phyloP scores from a whole-genome alignment of 2,888 invertebrate genomes.

The Trichopoda pennipes region DNA sequence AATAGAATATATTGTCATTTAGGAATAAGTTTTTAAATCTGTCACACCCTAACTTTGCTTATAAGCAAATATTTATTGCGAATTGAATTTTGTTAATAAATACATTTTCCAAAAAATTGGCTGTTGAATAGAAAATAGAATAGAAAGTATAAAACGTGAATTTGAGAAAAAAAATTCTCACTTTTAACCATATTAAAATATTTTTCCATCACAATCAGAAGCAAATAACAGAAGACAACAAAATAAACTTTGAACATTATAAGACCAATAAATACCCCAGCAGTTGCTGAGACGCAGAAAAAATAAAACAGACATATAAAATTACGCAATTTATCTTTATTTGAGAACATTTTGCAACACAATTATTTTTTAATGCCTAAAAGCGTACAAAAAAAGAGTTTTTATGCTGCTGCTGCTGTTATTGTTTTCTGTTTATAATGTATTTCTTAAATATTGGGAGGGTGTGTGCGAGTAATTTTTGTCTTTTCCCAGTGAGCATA shows the following conservation, averaged over 20 bases:
- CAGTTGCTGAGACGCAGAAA: neutral
- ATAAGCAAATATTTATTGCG: too few species aligned
- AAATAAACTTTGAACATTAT: conserved; percentile 67
- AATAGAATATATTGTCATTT: too few species aligned
- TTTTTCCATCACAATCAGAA: too few species aligned
- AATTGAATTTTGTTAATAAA: too few species aligned
- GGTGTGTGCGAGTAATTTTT: conserved; percentile 23
- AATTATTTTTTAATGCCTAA: conserved; percentile 62
- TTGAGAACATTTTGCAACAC: conserved; percentile 68
- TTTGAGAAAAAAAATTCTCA: too few species aligned
- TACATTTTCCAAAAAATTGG: too few species aligned
- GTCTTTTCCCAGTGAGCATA: conserved; percentile 15
- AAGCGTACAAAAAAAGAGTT: conserved; percentile 50
- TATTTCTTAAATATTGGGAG: conserved; percentile 55
- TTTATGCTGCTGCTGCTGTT: conserved; percentile 10
- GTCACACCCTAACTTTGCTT: too few species aligned
- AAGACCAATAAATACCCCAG: conserved; percentile 66
- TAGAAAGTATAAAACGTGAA: too few species aligned
- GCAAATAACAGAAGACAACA: too few species aligned
- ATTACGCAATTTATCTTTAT: conserved; percentile 71
- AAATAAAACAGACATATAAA: conserved; percentile 63
- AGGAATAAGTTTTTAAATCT: too few species aligned
- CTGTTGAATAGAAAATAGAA: too few species aligned
- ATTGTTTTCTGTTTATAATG: conserved; percentile 52
- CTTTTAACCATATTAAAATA: too few species aligned